Percentiles rank a stretch among this genome's conserved stretches.
These are phyloP conservation scores for Turritopsis rubra DNA, from an alignment of 30 jellyfish, hydroid and myxozoan genomes.

Conservation along the genomic window DNA sequence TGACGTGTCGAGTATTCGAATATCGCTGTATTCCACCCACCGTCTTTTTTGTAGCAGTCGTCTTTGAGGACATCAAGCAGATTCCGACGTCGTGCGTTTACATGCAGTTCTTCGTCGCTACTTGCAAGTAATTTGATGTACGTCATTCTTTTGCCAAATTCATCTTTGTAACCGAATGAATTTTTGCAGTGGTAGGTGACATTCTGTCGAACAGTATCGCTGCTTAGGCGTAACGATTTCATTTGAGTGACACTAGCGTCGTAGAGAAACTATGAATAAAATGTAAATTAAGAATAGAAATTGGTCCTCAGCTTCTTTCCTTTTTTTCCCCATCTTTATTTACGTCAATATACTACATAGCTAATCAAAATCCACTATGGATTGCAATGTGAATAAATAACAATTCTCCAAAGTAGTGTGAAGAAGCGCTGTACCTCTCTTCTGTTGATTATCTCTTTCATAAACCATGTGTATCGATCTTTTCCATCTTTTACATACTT, in stretches of 20 bases:
- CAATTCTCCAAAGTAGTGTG: not conserved
- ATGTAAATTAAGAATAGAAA: too few relatives aligned
- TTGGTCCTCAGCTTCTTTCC: too few relatives aligned
- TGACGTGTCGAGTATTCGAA: slow-evolving; percentile 42
- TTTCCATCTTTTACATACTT: slow-evolving; percentile 53
- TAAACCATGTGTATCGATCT: slow-evolving; percentile 49
- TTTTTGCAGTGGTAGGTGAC: slow-evolving; percentile 74
- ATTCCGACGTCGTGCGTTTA: slow-evolving; percentile 30
- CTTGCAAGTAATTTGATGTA: slow-evolving; percentile 62
- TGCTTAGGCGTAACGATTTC: slow-evolving; percentile 51
- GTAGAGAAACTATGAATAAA: not conserved
- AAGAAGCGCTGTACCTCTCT: not conserved
- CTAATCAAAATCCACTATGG: too few relatives aligned
- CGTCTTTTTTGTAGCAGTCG: slow-evolving; percentile 76
- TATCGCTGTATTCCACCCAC: slow-evolving; percentile 79
- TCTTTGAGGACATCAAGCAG: slow-evolving; percentile 45
- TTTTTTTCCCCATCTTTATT: too few relatives aligned
- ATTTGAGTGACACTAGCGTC: slow-evolving; percentile 26
- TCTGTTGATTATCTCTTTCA: slow-evolving; percentile 37
- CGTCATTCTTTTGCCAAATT: slow-evolving; percentile 32
- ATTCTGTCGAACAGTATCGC: slow-evolving; percentile 68
- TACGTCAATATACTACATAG: too few relatives aligned
- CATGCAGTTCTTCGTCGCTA: slow-evolving; percentile 58
- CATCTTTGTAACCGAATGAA: slow-evolving; percentile 56
- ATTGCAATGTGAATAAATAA: too few relatives aligned